phyloP scores from a whole-genome alignment of 2,888 invertebrate genomes.

The Caenorhabditis wallacei region DNA sequence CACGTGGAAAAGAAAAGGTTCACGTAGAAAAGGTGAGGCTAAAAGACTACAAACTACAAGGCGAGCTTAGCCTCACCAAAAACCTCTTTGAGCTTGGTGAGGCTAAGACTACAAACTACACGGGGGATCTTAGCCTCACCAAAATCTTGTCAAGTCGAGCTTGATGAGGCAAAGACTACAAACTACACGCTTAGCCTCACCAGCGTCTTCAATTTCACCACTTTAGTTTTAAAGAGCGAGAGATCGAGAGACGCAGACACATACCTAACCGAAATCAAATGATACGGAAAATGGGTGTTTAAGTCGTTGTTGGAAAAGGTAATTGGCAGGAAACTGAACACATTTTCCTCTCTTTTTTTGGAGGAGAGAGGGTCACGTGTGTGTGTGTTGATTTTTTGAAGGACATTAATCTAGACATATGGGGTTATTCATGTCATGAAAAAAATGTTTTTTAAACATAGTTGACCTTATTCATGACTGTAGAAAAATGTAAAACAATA shows the following conservation, averaged over 20 bases:
- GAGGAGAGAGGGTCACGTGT: background rate
- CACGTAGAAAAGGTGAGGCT: background rate
- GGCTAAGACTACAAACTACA: too few species aligned
- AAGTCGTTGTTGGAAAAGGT: background rate
- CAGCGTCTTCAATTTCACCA: too few species aligned
- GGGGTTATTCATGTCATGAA: too few species aligned
- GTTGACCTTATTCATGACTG: too few species aligned
- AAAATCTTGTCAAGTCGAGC: too few species aligned
- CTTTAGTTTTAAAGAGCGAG: background rate
- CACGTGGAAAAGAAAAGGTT: constrained; percentile 4
- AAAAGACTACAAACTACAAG: background rate
- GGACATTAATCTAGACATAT: constrained; percentile 20
- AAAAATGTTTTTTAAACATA: too few species aligned
- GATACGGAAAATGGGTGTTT: constrained; percentile 14
- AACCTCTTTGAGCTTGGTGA: too few species aligned
- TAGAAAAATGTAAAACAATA: too few species aligned
- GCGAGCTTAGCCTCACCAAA: too few species aligned
- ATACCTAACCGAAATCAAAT: constrained; percentile 13
- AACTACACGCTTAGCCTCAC: too few species aligned
- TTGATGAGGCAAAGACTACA: too few species aligned
- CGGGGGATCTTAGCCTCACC: too few species aligned
- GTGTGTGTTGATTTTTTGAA: constrained; percentile 8
- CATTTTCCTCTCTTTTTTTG: background rate
- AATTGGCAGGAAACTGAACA: constrained; percentile 12
- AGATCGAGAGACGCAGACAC: background rate